Conservation (phyloP, 2,113 vertebrate genomes). For the Nothocercus nigrocapillus region DNA sequence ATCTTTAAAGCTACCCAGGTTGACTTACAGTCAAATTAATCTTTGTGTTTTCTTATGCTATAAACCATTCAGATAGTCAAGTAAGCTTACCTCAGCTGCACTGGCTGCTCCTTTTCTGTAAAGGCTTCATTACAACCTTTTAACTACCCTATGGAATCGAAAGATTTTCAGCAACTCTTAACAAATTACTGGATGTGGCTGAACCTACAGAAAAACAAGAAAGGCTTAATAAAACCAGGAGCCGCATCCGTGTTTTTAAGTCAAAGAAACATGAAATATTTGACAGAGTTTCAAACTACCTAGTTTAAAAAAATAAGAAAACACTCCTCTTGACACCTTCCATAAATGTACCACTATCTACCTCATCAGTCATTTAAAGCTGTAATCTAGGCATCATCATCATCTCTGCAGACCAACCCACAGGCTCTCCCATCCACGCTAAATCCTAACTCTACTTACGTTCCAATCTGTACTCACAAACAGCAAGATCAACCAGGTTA, state of each 20-base stretch:
- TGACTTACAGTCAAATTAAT: neutral
- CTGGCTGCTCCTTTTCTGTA: neutral
- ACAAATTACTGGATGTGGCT: neutral
- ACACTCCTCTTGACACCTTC: neutral
- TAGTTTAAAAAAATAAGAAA: neutral
- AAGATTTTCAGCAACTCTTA: neutral
- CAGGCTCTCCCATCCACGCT: neutral
- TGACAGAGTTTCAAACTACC: neutral
- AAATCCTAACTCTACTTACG: neutral
- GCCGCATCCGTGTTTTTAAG: neutral
- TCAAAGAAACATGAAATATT: neutral
- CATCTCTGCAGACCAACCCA: neutral
- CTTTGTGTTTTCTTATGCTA: neutral
- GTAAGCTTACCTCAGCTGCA: neutral
- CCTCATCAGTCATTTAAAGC: neutral
- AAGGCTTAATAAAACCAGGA: neutral
- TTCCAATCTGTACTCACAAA: neutral
- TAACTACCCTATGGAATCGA: neutral
- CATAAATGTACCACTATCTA: neutral
- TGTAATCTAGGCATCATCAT: neutral
- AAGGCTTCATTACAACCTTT: neutral
- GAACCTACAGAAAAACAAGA: neutral
- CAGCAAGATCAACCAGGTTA: neutral
- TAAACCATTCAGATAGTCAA: neutral
- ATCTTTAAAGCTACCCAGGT: neutral